These are phyloP conservation scores for Sisyra terminalis DNA, from an alignment of 2,888 invertebrate species.

Conservation along the genomic window DNA sequence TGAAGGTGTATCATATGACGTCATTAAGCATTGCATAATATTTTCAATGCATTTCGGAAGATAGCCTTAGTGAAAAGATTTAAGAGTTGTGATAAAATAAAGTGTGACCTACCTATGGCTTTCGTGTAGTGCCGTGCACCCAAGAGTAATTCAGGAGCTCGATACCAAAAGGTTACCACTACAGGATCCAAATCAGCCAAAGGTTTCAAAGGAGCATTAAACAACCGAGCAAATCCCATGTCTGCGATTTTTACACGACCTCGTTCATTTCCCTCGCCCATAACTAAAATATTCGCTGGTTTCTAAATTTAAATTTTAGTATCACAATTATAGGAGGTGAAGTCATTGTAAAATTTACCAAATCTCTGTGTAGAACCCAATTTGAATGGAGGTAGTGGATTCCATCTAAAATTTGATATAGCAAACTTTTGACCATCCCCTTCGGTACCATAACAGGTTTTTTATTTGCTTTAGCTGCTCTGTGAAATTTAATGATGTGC, in stretches of 20 bases:
- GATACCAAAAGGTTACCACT: conserved; percentile 99
- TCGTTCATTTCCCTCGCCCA: conserved; percentile 96
- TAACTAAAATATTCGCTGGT: conserved; percentile 97
- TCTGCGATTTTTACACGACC: conserved; percentile 97
- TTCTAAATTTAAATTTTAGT: conserved; percentile 40
- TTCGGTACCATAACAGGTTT: conserved; percentile 91
- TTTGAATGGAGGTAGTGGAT: conserved; percentile 98
- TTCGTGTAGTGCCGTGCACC: conserved; percentile 96
- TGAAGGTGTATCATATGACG: too few relatives aligned
- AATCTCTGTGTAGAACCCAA: conserved; percentile 95
- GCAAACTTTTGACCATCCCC: conserved; percentile 92
- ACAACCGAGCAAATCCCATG: conserved; percentile 97
- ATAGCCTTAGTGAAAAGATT: too few relatives aligned
- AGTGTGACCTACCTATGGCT: conserved; percentile 78
- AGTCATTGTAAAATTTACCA: conserved; percentile 37
- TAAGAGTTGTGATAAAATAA: not conserved
- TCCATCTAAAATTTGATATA: conserved; percentile 96
- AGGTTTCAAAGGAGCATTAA: conserved; percentile 95
- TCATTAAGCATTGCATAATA: too few relatives aligned
- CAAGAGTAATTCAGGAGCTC: conserved; percentile 88
- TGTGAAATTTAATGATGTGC: conserved; percentile 98
- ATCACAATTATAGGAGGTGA: not conserved
- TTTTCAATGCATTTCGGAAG: too few relatives aligned
- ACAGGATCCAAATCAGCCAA: conserved; percentile 97
- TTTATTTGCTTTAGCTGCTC: conserved; percentile 94